Evolutionary conservation across 2,797 vertebrate genomes (phyloP).

Genomic region (Prionace glauca): DNA sequence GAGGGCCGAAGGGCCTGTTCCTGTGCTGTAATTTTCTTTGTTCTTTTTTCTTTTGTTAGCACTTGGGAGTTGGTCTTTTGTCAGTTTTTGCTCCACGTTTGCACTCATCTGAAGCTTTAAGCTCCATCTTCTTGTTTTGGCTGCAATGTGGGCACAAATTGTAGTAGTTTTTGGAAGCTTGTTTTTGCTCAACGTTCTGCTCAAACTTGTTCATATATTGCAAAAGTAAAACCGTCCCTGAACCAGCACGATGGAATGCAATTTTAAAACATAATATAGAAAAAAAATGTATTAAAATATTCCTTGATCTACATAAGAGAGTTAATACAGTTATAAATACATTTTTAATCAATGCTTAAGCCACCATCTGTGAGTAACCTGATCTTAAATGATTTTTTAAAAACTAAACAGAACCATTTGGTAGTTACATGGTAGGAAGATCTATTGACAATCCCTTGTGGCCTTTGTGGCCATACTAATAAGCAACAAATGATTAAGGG

Average conservation of each 20-base stretch:
- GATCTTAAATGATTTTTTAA: background rate
- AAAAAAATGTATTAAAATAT: background rate
- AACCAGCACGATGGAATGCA: background rate
- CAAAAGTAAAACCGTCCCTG: background rate
- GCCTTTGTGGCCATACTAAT: too few relatives aligned
- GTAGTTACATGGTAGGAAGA: background rate
- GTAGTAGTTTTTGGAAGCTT: background rate
- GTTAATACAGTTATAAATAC: background rate
- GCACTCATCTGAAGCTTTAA: background rate
- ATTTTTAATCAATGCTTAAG: background rate
- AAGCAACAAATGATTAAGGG: background rate
- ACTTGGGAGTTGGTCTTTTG: background rate
- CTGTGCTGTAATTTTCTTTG: too few relatives aligned
- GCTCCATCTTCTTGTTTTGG: background rate
- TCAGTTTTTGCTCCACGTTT: background rate
- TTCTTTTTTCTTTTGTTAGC: background rate
- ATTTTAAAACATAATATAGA: background rate
- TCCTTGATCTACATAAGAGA: background rate
- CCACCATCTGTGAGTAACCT: background rate
- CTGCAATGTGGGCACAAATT: background rate
- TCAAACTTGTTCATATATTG: background rate
- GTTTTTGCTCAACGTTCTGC: background rate
- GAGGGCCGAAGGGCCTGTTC: too few relatives aligned
- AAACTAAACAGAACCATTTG: background rate
- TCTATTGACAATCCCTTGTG: too few relatives aligned